Evolutionary conservation across 2,797 vertebrate genomes (phyloP).

Genomic region (Phoxinus dragarum): DNA sequence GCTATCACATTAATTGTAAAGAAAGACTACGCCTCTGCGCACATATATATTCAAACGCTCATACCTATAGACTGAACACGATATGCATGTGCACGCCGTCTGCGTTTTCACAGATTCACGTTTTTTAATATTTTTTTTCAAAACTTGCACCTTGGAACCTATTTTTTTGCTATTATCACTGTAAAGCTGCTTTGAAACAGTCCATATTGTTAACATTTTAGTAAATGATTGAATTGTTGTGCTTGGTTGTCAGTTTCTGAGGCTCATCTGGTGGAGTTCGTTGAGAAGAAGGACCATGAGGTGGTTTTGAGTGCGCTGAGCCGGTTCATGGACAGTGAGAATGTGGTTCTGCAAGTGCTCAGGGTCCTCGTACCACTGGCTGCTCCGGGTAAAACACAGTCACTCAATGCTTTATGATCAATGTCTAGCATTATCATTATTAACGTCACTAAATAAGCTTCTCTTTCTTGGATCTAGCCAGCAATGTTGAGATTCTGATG

Average conservation of each 20-base stretch:
- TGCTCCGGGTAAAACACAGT: slow-evolving; percentile 81
- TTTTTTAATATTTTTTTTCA: no score
- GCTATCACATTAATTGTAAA: no score
- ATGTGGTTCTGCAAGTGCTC: slow-evolving; percentile 83
- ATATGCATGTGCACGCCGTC: no score
- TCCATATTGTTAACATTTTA: not conserved
- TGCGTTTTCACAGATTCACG: no score
- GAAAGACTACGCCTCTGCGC: no score
- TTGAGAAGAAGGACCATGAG: slow-evolving; percentile 90
- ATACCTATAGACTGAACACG: no score
- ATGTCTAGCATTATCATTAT: not conserved
- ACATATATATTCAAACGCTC: no score
- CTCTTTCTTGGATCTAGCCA: slow-evolving; percentile 74
- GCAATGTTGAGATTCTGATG: slow-evolving; percentile 95
- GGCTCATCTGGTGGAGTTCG: slow-evolving; percentile 89
- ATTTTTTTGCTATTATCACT: no score
- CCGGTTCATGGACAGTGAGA: slow-evolving; percentile 80
- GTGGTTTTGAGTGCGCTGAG: slow-evolving; percentile 83
- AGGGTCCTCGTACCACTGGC: slow-evolving; percentile 87
- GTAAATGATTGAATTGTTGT: not conserved
- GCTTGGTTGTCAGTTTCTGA: slow-evolving; percentile 83
- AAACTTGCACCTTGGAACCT: no score
- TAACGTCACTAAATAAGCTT: not conserved
- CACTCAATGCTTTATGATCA: not conserved
- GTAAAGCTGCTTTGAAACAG: no score